Conservation (phyloP, 2,888 invertebrate species). For the Drosophila ochracea region DNA sequence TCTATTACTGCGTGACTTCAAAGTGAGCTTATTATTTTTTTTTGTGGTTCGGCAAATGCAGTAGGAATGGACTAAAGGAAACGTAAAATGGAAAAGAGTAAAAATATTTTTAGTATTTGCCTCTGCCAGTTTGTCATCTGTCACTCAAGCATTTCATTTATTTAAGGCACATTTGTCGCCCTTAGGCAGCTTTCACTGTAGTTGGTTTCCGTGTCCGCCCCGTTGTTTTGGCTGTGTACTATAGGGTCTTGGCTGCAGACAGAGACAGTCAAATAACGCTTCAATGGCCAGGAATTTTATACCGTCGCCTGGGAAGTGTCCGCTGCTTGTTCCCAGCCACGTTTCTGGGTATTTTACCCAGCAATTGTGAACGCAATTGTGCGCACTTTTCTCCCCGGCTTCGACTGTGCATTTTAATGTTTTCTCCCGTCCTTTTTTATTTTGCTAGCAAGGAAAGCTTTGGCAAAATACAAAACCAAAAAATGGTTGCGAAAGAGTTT, state of each 20-base stretch:
- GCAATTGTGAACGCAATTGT: conserved; percentile 71
- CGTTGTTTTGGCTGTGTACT: background rate
- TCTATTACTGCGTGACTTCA: conserved; percentile 1
- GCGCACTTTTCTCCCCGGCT: conserved; percentile 52
- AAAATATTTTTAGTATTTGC: background rate
- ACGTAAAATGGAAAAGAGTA: background rate
- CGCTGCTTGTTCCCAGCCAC: conserved; percentile 27
- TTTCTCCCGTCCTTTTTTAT: conserved; percentile 27
- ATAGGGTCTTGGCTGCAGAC: background rate
- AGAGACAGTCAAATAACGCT: conserved; percentile 25
- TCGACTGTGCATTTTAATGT: conserved; percentile 59
- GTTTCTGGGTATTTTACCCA: conserved; percentile 55
- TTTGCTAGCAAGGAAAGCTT: background rate
- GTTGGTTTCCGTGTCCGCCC: background rate
- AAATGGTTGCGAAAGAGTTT: conserved; percentile 54
- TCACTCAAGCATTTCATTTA: background rate
- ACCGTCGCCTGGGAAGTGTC: conserved; percentile 5
- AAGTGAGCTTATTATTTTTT: conserved; percentile 1
- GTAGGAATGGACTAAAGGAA: background rate
- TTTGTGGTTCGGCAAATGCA: background rate
- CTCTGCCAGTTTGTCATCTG: background rate
- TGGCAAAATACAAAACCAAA: conserved; percentile 8
- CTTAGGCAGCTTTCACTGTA: conserved; percentile 8
- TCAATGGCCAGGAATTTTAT: conserved; percentile 20
- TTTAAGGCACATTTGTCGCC: background rate